Evolutionary conservation across 2,888 invertebrate species (phyloP).

Genomic region (Epinotia bilunana): DNA sequence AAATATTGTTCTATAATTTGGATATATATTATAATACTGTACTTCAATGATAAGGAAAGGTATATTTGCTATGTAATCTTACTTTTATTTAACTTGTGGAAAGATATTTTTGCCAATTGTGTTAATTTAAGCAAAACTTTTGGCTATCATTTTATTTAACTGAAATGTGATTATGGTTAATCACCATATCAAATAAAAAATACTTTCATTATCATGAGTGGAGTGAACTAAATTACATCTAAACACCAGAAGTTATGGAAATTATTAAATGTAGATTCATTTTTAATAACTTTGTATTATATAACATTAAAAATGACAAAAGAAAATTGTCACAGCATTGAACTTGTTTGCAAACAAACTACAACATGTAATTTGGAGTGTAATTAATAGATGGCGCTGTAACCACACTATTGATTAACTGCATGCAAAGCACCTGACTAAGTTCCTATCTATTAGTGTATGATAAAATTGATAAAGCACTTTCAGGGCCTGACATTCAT

Average conservation of each 20-base stretch:
- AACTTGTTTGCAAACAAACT: slow-evolving; percentile 42
- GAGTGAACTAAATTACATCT: not conserved
- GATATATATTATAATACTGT: not conserved
- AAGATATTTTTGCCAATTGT: no score
- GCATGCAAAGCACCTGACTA: slow-evolving; percentile 17
- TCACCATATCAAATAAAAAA: not conserved
- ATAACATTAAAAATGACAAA: not conserved
- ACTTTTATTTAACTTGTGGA: not conserved
- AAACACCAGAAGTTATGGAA: not conserved
- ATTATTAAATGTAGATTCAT: not conserved
- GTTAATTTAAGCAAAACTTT: not conserved
- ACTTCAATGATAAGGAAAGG: not conserved
- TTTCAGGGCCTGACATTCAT: not conserved
- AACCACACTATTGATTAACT: slow-evolving; percentile 28
- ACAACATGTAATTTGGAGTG: slow-evolving; percentile 7
- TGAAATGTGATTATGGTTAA: not conserved
- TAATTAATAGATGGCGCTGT: slow-evolving; percentile 39
- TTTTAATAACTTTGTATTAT: not conserved
- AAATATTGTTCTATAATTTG: not conserved
- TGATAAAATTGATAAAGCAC: not conserved
- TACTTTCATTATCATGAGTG: not conserved
- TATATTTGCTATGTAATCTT: not conserved
- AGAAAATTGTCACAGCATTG: not conserved
- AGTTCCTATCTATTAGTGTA: not conserved
- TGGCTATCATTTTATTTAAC: not conserved